Conservation (phyloP, 2,888 invertebrate genomes). For the Dryadula phaetusa region DNA sequence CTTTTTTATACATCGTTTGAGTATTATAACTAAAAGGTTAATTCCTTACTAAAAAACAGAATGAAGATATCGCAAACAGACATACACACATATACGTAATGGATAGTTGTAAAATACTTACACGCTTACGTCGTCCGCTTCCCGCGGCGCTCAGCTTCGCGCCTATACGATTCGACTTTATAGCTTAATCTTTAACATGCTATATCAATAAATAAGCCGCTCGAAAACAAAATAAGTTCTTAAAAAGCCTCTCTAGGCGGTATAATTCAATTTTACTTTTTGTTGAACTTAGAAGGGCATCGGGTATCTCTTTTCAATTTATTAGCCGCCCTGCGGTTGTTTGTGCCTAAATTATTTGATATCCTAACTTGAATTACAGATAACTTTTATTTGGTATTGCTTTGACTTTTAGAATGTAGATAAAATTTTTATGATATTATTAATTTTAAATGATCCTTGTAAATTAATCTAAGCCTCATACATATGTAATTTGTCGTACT, state of each 20-base stretch:
- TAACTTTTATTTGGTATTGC: slow-evolving; percentile 25
- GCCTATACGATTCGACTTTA: slow-evolving; percentile 69
- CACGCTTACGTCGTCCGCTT: slow-evolving; percentile 60
- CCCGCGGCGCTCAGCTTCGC: slow-evolving; percentile 77
- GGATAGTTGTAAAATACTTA: slow-evolving; percentile 73
- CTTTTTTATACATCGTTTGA: too few species aligned
- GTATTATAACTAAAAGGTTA: too few species aligned
- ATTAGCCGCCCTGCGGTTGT: slow-evolving; percentile 43
- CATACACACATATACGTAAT: slow-evolving; percentile 40
- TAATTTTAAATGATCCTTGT: slow-evolving; percentile 11
- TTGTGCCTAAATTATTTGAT: slow-evolving; percentile 43
- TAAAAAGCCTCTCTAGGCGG: slow-evolving; percentile 45
- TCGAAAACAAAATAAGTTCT: slow-evolving; percentile 61
- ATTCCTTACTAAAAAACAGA: too few species aligned
- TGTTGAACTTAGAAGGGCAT: slow-evolving; percentile 44
- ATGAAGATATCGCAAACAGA: neutral
- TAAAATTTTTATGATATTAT: slow-evolving; percentile 1
- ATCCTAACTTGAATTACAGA: slow-evolving; percentile 37
- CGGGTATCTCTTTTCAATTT: slow-evolving; percentile 48
- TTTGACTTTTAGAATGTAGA: slow-evolving; percentile 12
- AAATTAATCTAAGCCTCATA: too few species aligned
- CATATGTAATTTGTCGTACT: too few species aligned
- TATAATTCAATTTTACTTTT: slow-evolving; percentile 48
- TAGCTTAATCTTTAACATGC: slow-evolving; percentile 79
- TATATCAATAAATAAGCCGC: slow-evolving; percentile 76